phyloP scores from a whole-genome alignment of 2,113 vertebrate species.

The Sapajus apella region DNA sequence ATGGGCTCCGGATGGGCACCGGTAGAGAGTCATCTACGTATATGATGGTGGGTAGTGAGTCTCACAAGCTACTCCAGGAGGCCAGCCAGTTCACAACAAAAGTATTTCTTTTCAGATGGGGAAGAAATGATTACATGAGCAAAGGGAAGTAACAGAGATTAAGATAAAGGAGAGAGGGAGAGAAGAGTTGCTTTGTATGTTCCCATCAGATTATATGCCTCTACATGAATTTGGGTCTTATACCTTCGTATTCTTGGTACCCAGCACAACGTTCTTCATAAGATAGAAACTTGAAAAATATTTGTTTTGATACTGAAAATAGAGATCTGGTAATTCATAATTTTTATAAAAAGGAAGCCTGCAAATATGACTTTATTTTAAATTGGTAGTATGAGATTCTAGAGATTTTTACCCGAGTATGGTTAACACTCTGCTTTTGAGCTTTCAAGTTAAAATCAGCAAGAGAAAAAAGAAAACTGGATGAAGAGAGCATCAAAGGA shows the following conservation, averaged over 20 bases:
- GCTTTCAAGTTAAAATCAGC: slow-evolving; percentile 43
- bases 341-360: not conserved
- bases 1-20: fast-evolving
- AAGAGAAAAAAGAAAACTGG: not conserved
- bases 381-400: not conserved
- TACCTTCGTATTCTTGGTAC: not conserved
- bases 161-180: not conserved
- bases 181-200: not conserved
- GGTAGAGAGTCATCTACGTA: not conserved
- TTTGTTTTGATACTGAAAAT: not conserved
- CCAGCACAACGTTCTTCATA: not conserved
- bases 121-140: not conserved
- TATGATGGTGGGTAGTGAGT: not conserved
- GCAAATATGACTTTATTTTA: not conserved
- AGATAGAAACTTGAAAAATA: not conserved
- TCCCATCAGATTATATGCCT: not conserved
- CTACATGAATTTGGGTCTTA: not conserved
- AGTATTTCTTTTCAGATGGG: not conserved
- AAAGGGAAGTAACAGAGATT: not conserved
- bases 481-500: not conserved
- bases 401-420: not conserved
- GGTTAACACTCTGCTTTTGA: slow-evolving; percentile 39
- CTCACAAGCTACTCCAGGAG: not conserved
- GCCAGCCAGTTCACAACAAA: not conserved
- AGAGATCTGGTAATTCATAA: not conserved